Conservation (phyloP, 1,140 invertebrate genomes). For the Daktulosphaira vitifoliae region DNA sequence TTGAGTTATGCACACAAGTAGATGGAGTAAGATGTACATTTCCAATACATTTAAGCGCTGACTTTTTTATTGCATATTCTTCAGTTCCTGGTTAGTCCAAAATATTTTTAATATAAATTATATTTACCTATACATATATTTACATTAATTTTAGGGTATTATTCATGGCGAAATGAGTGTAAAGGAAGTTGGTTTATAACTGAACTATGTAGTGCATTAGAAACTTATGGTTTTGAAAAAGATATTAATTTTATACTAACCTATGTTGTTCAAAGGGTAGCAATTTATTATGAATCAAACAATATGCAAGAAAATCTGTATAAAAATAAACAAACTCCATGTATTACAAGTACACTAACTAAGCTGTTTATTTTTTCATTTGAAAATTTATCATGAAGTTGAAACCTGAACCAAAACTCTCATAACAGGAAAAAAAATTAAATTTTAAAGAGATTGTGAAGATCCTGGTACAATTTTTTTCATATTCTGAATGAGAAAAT, state of each 20-base stretch:
- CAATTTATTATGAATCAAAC: slow-evolving; percentile 85
- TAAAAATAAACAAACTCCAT: slow-evolving; percentile 90
- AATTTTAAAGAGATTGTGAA: too few relatives aligned
- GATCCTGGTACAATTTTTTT: too few relatives aligned
- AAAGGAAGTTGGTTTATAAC: slow-evolving; percentile 91
- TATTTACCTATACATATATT: too few relatives aligned
- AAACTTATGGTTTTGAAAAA: slow-evolving; percentile 57
- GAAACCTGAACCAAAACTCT: too few relatives aligned
- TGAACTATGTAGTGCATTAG: slow-evolving; percentile 70
- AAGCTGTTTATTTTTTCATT: slow-evolving; percentile 65
- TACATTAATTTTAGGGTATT: slow-evolving; percentile 49
- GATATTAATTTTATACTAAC: slow-evolving; percentile 83
- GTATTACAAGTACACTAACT: slow-evolving; percentile 84
- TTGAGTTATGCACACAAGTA: slow-evolving; percentile 60
- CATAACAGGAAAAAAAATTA: too few relatives aligned
- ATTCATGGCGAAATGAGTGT: slow-evolving; percentile 89
- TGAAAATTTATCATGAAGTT: too few relatives aligned
- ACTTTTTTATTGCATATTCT: slow-evolving; percentile 88
- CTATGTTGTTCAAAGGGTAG: slow-evolving; percentile 75
- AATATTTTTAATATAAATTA: too few relatives aligned
- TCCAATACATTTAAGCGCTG: slow-evolving; percentile 85
- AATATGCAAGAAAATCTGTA: slow-evolving; percentile 76
- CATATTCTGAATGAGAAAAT: too few relatives aligned
- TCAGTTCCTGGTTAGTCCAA: slow-evolving; percentile 68
- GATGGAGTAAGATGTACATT: slow-evolving; percentile 59